Percentiles rank a stretch among this genome's conserved stretches.
Conservation (phyloP, 2,888 invertebrate species). For the Camptogramma bilineatum region DNA sequence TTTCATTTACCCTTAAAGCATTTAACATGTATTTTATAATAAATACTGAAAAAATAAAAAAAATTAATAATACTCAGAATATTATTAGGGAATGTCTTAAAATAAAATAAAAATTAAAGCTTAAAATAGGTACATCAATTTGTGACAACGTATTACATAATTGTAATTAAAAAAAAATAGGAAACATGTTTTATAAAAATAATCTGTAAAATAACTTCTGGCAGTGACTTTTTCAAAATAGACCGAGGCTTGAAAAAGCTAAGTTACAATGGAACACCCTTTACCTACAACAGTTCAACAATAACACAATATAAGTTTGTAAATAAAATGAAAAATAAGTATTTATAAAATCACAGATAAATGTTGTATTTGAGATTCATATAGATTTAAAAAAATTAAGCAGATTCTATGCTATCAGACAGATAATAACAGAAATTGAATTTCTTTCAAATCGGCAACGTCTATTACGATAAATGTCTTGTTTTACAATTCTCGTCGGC, state of each 20-base stretch:
- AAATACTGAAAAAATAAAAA: neutral
- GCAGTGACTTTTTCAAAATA: neutral
- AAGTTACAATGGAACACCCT: neutral
- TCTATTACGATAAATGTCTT: too few species aligned
- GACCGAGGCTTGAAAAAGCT: neutral
- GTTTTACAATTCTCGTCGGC: too few species aligned
- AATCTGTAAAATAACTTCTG: neutral
- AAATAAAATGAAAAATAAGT: neutral
- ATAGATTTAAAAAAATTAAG: too few species aligned
- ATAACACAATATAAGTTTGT: neutral
- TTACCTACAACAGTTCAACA: neutral
- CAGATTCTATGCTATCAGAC: too few species aligned
- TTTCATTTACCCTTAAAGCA: slow-evolving; percentile 46
- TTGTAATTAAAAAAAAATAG: too few species aligned
- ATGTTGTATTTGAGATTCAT: too few species aligned
- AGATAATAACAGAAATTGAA: too few species aligned
- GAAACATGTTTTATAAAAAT: neutral
- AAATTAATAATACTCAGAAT: too few species aligned
- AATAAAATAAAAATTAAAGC: neutral
- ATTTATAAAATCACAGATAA: neutral
- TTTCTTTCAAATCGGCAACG: too few species aligned
- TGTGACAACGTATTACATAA: slow-evolving; percentile 2
- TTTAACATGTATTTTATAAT: slow-evolving; percentile 28
- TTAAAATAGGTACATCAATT: neutral
- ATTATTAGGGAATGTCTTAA: neutral